These are phyloP conservation scores for Pseudomyrmex cubaensis DNA, from an alignment of 1,140 invertebrate genomes.

Conservation along the genomic window DNA sequence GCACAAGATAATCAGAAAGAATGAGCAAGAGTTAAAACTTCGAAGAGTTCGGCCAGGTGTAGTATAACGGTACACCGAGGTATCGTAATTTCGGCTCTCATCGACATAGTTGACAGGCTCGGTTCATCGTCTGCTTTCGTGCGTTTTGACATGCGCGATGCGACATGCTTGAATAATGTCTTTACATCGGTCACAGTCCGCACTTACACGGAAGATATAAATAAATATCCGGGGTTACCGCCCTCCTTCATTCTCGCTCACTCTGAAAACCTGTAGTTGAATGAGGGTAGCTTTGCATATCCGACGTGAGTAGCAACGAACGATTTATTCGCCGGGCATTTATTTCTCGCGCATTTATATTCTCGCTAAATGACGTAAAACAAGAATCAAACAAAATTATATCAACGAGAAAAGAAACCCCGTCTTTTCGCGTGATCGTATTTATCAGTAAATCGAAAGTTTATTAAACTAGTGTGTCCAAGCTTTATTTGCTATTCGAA, in stretches of 20 bases:
- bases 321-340: background rate
- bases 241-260: conserved; percentile 44
- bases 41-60: conserved; percentile 66
- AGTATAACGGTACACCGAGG: conserved; percentile 77
- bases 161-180: conserved; percentile 48
- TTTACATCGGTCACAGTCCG: conserved; percentile 33
- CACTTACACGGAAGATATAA: conserved; percentile 41
- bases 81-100: conserved; percentile 78
- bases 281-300: conserved; percentile 35
- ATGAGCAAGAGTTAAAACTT: background rate
- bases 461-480: too few relatives aligned
- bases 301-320: background rate
- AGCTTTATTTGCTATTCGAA: too few relatives aligned
- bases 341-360: background rate
- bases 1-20: conserved; percentile 30
- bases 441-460: too few relatives aligned
- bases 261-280: conserved; percentile 30
- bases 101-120: conserved; percentile 51
- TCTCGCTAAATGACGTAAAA: background rate
- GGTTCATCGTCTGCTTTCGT: conserved; percentile 66
- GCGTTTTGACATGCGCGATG: conserved; percentile 15
- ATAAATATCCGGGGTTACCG: conserved; percentile 58
- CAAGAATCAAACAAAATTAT: background rate
- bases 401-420: too few relatives aligned
- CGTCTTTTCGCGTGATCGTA: too few relatives aligned